Evolutionary conservation across 2,797 vertebrate species (phyloP).

Genomic region (Macropodus opercularis): DNA sequence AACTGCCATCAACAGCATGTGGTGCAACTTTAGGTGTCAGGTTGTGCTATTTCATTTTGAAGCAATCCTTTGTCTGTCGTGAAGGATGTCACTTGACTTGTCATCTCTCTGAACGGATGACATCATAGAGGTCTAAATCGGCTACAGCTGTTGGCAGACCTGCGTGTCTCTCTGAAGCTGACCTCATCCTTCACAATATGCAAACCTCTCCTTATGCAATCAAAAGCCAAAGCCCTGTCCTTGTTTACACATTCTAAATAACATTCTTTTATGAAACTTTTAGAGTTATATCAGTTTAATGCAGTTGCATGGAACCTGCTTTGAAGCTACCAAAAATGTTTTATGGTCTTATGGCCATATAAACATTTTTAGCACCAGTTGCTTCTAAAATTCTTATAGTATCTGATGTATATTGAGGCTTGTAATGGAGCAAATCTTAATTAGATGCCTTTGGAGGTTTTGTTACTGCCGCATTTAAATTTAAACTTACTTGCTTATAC

Average conservation of each 20-base stretch:
- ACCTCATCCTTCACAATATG: conserved; percentile 40
- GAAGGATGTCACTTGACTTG: conserved; percentile 73
- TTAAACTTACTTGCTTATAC: conserved; percentile 8
- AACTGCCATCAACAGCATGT: conserved; percentile 56
- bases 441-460: conserved; percentile 32
- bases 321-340: conserved; percentile 4
- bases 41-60: conserved; percentile 68
- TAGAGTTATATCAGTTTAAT: background rate
- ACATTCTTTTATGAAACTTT: conserved; percentile 16
- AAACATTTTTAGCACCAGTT: conserved; percentile 54
- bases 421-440: conserved; percentile 19
- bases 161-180: conserved; percentile 26
- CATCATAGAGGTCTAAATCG: conserved; percentile 75
- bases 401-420: conserved; percentile 22
- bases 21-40: conserved; percentile 49
- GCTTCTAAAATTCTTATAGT: conserved; percentile 33
- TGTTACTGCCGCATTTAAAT: conserved; percentile 35
- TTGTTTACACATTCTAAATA: conserved; percentile 19
- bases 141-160: conserved; percentile 48
- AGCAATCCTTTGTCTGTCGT: conserved; percentile 62
- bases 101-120: conserved; percentile 64
- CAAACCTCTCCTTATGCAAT: conserved; percentile 41
- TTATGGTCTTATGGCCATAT: conserved; percentile 36
- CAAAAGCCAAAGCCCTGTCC: conserved; percentile 18
- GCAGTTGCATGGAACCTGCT: conserved; percentile 1